Evolutionary conservation across 2,888 invertebrate genomes (phyloP).

Genomic region (Drosophila buzzatii): DNA sequence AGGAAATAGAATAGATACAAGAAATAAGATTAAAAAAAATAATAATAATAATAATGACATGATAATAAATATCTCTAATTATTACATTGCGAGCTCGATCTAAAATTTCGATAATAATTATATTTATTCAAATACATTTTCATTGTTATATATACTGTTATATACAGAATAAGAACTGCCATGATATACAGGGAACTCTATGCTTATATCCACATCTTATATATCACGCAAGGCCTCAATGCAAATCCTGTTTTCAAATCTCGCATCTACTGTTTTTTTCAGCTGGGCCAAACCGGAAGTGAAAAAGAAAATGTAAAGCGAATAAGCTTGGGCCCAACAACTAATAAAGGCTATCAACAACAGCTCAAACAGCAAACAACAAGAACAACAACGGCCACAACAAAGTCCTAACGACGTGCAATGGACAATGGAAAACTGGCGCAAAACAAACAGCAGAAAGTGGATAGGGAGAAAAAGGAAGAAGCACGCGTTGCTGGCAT

Average conservation of each 20-base stretch:
- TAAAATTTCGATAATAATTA: no score
- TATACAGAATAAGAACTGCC: no score
- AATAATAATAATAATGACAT: no score
- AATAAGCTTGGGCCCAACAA: conserved; percentile 76
- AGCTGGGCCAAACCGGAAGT: conserved; percentile 46
- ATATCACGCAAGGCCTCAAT: conserved; percentile 36
- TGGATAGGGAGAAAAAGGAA: conserved; percentile 14
- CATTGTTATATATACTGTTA: no score
- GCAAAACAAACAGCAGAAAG: conserved; percentile 50
- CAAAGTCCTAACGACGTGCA: conserved; percentile 52
- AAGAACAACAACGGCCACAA: conserved; percentile 40
- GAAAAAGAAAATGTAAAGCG: conserved; percentile 66
- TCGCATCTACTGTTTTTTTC: conserved; percentile 4
- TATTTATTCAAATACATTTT: no score
- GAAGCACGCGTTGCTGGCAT: conserved; percentile 40
- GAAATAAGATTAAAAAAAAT: no score
- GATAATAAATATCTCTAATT: no score
- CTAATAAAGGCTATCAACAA: conserved; percentile 82
- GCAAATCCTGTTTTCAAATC: conserved; percentile 25
- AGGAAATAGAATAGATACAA: no score
- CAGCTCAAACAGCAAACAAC: conserved; percentile 76
- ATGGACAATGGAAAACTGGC: conserved; percentile 64
- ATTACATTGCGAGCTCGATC: no score
- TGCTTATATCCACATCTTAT: conserved; percentile 37
- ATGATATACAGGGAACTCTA: background rate